Evolutionary conservation across 2,888 invertebrate species (phyloP).

Genomic region (Brenthis ino): DNA sequence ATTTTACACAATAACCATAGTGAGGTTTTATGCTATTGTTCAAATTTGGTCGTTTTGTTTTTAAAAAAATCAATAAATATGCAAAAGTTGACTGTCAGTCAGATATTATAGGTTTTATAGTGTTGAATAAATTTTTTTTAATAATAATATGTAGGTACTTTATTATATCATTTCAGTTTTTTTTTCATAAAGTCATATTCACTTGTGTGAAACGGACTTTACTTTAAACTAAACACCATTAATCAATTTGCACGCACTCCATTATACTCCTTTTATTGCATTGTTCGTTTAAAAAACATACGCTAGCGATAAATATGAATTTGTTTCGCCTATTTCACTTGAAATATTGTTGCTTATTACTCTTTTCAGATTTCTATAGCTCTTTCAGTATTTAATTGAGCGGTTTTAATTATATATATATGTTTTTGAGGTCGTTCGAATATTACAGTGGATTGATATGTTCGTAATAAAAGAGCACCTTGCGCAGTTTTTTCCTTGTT

Average conservation of each 20-base stretch:
- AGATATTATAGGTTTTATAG: no score
- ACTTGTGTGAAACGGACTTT: conserved; percentile 6
- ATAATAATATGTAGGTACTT: no score
- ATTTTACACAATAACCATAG: background rate
- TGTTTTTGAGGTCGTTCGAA: conserved; percentile 15
- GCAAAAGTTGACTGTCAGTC: no score
- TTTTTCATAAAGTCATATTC: conserved; percentile 1
- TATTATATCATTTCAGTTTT: no score
- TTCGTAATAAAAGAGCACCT: background rate
- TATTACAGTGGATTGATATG: conserved; percentile 1
- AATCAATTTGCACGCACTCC: conserved; percentile 22
- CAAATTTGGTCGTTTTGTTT: no score
- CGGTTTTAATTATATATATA: conserved; percentile 2
- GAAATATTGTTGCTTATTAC: conserved; percentile 20
- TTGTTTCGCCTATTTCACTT: conserved; percentile 24
- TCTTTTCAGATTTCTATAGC: conserved; percentile 15
- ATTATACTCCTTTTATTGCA: conserved; percentile 20
- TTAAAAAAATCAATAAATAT: no score
- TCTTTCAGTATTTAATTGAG: conserved; percentile 1
- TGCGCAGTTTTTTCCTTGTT: background rate
- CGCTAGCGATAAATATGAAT: conserved; percentile 18
- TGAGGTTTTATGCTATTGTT: no score
- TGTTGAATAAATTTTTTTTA: no score
- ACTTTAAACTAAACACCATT: conserved; percentile 18
- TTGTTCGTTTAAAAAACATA: conserved; percentile 22